phyloP scores from a whole-genome alignment of 2,797 vertebrate species.

The Eupleurogrammus muticus region DNA sequence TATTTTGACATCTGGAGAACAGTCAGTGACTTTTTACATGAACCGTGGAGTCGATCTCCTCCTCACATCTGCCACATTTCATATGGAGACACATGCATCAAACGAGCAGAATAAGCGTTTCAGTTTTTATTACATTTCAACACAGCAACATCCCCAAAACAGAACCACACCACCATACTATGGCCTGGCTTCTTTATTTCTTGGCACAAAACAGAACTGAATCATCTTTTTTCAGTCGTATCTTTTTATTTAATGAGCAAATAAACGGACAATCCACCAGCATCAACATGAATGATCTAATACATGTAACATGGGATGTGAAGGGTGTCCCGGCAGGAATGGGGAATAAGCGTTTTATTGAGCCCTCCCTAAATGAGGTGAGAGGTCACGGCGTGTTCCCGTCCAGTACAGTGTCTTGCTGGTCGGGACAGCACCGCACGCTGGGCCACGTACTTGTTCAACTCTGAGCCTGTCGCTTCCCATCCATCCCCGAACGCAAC shows the following conservation, averaged over 20 bases:
- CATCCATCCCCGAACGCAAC: slow-evolving; percentile 86
- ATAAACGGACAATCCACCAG: neutral
- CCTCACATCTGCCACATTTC: neutral
- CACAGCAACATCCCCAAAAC: slow-evolving; percentile 3
- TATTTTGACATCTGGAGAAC: neutral
- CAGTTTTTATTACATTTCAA: slow-evolving; percentile 32
- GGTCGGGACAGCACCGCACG: slow-evolving; percentile 75
- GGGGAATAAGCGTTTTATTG: slow-evolving; percentile 35
- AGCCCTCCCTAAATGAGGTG: slow-evolving; percentile 62
- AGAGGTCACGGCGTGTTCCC: slow-evolving; percentile 73
- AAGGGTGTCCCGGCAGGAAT: neutral
- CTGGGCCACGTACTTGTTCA: slow-evolving; percentile 87
- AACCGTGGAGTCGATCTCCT: neutral
- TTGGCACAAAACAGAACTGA: neutral
- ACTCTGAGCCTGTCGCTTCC: slow-evolving; percentile 91
- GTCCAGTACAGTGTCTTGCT: slow-evolving; percentile 72
- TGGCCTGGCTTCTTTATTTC: slow-evolving; percentile 25
- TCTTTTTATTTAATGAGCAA: slow-evolving; percentile 5
- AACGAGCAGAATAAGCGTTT: slow-evolving; percentile 4
- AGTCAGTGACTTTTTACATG: neutral
- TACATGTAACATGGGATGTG: neutral
- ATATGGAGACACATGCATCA: slow-evolving; percentile 2
- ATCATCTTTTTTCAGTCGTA: neutral
- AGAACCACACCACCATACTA: slow-evolving; percentile 5
- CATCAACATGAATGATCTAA: slow-evolving; percentile 1